Evolutionary conservation across 2,113 vertebrate species (phyloP).

Genomic region (Burhinus oedicnemus): DNA sequence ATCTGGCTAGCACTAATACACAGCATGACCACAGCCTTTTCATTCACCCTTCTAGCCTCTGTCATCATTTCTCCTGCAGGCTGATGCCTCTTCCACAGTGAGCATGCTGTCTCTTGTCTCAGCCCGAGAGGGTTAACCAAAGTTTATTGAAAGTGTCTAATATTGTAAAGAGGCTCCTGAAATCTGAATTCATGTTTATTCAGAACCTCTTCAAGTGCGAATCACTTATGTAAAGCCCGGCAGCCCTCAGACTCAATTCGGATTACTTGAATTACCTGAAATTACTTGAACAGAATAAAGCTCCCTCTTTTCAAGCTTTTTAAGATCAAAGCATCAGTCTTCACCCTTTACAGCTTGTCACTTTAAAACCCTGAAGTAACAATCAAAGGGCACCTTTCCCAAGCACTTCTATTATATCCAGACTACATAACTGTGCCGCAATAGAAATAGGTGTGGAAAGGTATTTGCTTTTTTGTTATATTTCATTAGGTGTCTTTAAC

Average conservation of each 20-base stretch:
- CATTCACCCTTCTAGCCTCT: background rate
- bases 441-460: background rate
- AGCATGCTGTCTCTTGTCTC: background rate
- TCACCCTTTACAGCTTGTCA: constrained; percentile 31
- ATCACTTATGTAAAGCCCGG: constrained; percentile 55
- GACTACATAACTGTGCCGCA: background rate
- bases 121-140: background rate
- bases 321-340: constrained; percentile 67
- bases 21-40: background rate
- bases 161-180: background rate
- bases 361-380: constrained; percentile 36
- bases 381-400: constrained; percentile 41
- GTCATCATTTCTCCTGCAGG: background rate
- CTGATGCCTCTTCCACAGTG: background rate
- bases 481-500: background rate
- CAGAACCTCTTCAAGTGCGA: background rate
- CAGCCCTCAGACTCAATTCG: constrained; percentile 47
- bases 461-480: background rate
- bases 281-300: constrained; percentile 46
- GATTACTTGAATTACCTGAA: constrained; percentile 66
- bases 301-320: constrained; percentile 53
- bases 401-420: background rate
- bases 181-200: constrained; percentile 52
- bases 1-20: background rate
- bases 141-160: background rate